phyloP scores from a whole-genome alignment of 1,140 invertebrate genomes.

The Magallana angulata region DNA sequence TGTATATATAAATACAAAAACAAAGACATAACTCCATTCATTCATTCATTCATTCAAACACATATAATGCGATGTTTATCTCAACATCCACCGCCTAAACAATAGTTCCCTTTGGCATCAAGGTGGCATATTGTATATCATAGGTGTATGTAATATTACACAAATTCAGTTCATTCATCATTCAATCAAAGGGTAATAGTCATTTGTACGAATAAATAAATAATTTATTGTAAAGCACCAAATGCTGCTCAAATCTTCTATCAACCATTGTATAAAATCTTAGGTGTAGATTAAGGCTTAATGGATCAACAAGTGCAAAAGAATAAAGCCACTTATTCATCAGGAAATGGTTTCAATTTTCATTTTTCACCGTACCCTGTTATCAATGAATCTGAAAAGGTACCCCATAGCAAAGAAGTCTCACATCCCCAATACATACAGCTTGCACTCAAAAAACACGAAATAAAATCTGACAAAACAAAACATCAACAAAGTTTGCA shows the following conservation, averaged over 20 bases:
- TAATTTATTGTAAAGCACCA: neutral
- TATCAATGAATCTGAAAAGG: neutral
- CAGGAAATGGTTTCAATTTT: neutral
- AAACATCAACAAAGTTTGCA: neutral
- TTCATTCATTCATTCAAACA: neutral
- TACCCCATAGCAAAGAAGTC: neutral
- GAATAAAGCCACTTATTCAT: neutral
- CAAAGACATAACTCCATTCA: neutral
- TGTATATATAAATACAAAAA: slow-evolving; percentile 15
- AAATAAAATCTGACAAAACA: neutral
- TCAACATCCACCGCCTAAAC: neutral
- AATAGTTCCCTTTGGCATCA: neutral
- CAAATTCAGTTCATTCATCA: slow-evolving; percentile 25
- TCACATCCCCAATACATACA: neutral
- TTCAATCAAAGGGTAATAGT: neutral
- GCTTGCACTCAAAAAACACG: neutral
- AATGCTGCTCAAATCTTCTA: neutral
- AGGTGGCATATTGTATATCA: neutral
- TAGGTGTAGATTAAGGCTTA: neutral
- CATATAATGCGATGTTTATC: neutral
- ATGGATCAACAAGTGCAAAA: neutral
- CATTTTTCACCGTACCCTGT: neutral
- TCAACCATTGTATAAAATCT: neutral
- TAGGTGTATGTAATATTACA: neutral
- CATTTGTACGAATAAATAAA: slow-evolving; percentile 43